Percentiles rank a stretch among this genome's conserved stretches.
phyloP scores from a whole-genome alignment of 2,888 invertebrate genomes.

The Apodemia mormo region DNA sequence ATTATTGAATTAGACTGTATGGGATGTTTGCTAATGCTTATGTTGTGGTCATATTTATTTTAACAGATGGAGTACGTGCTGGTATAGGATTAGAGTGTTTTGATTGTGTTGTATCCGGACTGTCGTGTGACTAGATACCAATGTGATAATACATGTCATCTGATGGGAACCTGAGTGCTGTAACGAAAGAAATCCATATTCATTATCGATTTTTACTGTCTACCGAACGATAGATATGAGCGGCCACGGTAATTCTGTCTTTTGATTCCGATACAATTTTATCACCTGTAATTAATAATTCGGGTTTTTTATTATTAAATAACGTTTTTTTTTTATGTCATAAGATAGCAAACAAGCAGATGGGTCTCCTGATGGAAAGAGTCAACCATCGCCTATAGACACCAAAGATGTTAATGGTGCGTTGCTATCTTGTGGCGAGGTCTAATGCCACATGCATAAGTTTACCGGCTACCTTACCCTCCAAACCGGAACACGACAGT shows the following conservation, averaged over 20 bases:
- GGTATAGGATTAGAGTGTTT: constrained; percentile 50
- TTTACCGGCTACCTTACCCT: too few relatives aligned
- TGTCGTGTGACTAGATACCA: constrained; percentile 43
- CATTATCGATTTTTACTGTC: constrained; percentile 7
- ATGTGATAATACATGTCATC: constrained; percentile 42
- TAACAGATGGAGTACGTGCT: constrained; percentile 50
- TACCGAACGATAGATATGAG: constrained; percentile 16
- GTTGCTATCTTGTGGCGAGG: too few relatives aligned
- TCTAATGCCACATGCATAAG: too few relatives aligned
- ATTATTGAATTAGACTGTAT: background rate
- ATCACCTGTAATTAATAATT: background rate
- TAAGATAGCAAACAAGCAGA: too few relatives aligned
- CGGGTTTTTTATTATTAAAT: background rate
- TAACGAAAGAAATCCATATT: constrained; percentile 27
- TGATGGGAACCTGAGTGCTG: constrained; percentile 45
- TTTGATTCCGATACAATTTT: constrained; percentile 1
- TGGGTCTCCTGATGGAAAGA: too few relatives aligned
- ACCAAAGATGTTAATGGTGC: too few relatives aligned
- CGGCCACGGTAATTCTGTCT: constrained; percentile 10
- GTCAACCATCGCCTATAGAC: too few relatives aligned
- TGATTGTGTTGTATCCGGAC: constrained; percentile 55
- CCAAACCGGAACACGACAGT: too few relatives aligned
- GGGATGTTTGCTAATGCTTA: constrained; percentile 6
- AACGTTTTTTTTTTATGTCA: too few relatives aligned
- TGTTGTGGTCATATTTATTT: constrained; percentile 18